phyloP scores from a whole-genome alignment of 92 coral and sea anemone genomes.

The Porites divaricata region DNA sequence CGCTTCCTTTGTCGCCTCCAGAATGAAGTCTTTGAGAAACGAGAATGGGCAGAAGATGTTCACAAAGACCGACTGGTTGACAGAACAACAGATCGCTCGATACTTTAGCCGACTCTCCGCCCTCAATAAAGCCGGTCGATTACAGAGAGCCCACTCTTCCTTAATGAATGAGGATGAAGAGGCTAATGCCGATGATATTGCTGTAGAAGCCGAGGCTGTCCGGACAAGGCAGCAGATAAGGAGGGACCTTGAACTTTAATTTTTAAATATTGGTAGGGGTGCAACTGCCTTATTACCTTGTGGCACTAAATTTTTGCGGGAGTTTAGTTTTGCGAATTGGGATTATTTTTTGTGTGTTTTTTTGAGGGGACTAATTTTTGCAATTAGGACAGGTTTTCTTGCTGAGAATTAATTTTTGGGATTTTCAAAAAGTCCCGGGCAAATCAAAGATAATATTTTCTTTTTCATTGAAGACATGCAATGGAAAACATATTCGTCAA shows the following conservation, averaged over 20 bases:
- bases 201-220: slow-evolving; percentile 3
- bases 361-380: too few relatives aligned
- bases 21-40: slow-evolving; percentile 27
- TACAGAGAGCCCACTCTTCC: slow-evolving; percentile 18
- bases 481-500: too few relatives aligned
- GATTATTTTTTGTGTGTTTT: too few relatives aligned
- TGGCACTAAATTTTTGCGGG: too few relatives aligned
- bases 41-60: slow-evolving; percentile 21
- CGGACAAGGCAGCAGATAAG: slow-evolving; percentile 16
- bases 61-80: slow-evolving; percentile 17
- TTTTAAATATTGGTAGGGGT: neutral
- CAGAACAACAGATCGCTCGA: slow-evolving; percentile 22
- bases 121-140: slow-evolving; percentile 4
- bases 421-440: too few relatives aligned
- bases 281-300: too few relatives aligned
- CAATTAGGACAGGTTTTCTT: too few relatives aligned
- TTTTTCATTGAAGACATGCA: too few relatives aligned
- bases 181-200: slow-evolving; percentile 2
- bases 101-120: slow-evolving; percentile 27
- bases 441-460: too few relatives aligned
- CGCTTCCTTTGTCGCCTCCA: slow-evolving; percentile 31
- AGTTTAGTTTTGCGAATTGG: too few relatives aligned
- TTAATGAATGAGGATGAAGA: slow-evolving; percentile 18
- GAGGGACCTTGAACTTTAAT: neutral
- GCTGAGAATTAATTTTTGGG: too few relatives aligned